Evolutionary conservation across 2,888 invertebrate genomes (phyloP).

Genomic region (Malthinus seriepunctatus): DNA sequence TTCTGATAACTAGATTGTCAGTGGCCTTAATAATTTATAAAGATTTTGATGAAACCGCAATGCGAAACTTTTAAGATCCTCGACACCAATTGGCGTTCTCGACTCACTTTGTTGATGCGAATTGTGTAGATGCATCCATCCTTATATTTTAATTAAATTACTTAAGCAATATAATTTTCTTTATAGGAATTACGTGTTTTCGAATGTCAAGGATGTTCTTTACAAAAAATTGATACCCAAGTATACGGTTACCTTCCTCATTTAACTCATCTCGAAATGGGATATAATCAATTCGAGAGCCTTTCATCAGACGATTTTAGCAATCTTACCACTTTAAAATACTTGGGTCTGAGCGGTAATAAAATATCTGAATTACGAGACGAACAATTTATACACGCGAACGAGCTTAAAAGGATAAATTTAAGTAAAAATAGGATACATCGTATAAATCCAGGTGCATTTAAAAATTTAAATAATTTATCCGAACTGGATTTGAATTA

Average conservation of each 20-base stretch:
- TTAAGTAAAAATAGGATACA: slow-evolving; percentile 73
- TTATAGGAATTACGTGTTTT: slow-evolving; percentile 71
- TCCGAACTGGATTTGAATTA: slow-evolving; percentile 73
- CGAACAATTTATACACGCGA: slow-evolving; percentile 63
- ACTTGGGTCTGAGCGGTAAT: slow-evolving; percentile 73
- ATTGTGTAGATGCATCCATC: too few species aligned
- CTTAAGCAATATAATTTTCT: slow-evolving; percentile 18
- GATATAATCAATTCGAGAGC: slow-evolving; percentile 74
- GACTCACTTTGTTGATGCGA: too few species aligned
- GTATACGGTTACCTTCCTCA: slow-evolving; percentile 72
- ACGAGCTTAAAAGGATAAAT: slow-evolving; percentile 59
- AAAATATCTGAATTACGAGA: slow-evolving; percentile 71
- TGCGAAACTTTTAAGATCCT: too few species aligned
- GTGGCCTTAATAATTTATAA: too few species aligned
- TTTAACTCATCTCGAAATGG: slow-evolving; percentile 73
- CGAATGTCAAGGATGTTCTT: slow-evolving; percentile 72
- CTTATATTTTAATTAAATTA: too few species aligned
- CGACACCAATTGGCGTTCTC: too few species aligned
- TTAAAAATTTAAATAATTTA: slow-evolving; percentile 69
- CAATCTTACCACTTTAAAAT: slow-evolving; percentile 65
- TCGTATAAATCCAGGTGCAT: slow-evolving; percentile 70
- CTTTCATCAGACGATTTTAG: slow-evolving; percentile 69
- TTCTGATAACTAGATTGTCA: too few species aligned
- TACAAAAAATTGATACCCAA: slow-evolving; percentile 74
- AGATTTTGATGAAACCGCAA: not conserved